A percentile compares a stretch with the other conserved stretches of the same genome.
These are phyloP conservation scores for Drosophila cardini DNA, from an alignment of 1,140 invertebrate genomes.

Conservation along the genomic window DNA sequence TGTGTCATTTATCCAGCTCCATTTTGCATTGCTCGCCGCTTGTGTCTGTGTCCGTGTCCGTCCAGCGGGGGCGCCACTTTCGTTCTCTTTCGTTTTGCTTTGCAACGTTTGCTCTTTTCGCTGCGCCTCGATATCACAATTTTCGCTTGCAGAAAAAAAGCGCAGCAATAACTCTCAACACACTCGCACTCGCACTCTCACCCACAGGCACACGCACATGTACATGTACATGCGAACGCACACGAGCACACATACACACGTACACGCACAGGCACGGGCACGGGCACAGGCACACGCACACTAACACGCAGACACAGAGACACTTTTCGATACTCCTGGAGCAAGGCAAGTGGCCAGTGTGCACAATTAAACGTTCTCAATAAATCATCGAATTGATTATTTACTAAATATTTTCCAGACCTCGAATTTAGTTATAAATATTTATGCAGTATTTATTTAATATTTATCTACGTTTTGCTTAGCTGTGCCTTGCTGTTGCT, in stretches of 20 bases:
- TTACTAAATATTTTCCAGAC: slow-evolving; percentile 16
- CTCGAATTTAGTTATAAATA: slow-evolving; percentile 4
- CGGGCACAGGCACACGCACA: slow-evolving; percentile 12
- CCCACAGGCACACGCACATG: background rate
- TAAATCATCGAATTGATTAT: slow-evolving; percentile 16
- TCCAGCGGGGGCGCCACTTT: slow-evolving; percentile 7
- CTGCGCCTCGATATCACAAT: slow-evolving; percentile 34
- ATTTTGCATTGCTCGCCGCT: slow-evolving; percentile 30
- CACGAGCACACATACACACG: slow-evolving; percentile 5
- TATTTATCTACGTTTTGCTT: slow-evolving; percentile 12
- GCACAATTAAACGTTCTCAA: slow-evolving; percentile 34
- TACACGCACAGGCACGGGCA: slow-evolving; percentile 15
- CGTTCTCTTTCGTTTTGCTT: background rate
- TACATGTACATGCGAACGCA: slow-evolving; percentile 11
- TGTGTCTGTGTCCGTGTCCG: slow-evolving; percentile 14
- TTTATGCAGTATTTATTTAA: background rate
- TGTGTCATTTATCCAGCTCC: slow-evolving; percentile 43
- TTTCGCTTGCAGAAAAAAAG: slow-evolving; percentile 44
- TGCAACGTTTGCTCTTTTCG: slow-evolving; percentile 27
- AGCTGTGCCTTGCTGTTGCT: slow-evolving; percentile 6
- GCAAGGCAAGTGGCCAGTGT: slow-evolving; percentile 16
- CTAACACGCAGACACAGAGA: slow-evolving; percentile 1
- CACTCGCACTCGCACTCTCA: background rate
- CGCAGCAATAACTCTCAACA: slow-evolving; percentile 33
- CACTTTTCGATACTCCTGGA: slow-evolving; percentile 33